Evolutionary conservation across 2,113 vertebrate genomes (phyloP), one percentile per base, ranked within the genome.

Genomic region (Tamias sibiricus): DNA sequence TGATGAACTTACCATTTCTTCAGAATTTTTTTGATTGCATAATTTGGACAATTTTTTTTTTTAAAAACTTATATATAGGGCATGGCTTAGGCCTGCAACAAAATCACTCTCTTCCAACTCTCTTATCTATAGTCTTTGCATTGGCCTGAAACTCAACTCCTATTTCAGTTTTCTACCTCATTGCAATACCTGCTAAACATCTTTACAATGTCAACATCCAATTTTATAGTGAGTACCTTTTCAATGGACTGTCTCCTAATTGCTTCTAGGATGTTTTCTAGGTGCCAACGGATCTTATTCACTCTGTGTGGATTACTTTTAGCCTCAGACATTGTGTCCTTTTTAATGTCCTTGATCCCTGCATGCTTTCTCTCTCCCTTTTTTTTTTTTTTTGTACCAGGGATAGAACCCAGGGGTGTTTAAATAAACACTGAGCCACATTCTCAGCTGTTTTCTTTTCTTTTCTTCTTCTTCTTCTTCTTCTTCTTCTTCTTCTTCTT

Each of bases 161-260:
- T 88, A 14, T 71, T 86, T 91, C 42, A 14, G 24, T 83, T 92
- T 95, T 94, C 66, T 83, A 30, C 37, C 54, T 94, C 68, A 30
- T 35, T 69, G 72, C 8, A 52, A 35, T 64, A 54, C 20, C 90
- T 95, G 94, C 68, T 74, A 88, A 86, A 83, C 79, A 89, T 74
- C 59, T 44, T 96, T 69, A 85, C 81, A 83, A 85, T 84, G 77
- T 93, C 64, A 93, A 75, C 75, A 93, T 77, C 82, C 52, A 87
- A 87, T 95, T 96, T 97, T 93, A 95, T 90, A 92, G 92, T 76
- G 68, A 81, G 54, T 59, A 71, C 87, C 80, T 97, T 92, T 95
- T 85, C 92, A 93, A 89, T 87, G 81, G 64, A 82, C 90, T 85
- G 49, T 79, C 88, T 95, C 85, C 82, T 95, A 79, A 86, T 89